Evolutionary conservation across 2,797 vertebrate genomes (phyloP).

Genomic region (Agapornis canus): DNA sequence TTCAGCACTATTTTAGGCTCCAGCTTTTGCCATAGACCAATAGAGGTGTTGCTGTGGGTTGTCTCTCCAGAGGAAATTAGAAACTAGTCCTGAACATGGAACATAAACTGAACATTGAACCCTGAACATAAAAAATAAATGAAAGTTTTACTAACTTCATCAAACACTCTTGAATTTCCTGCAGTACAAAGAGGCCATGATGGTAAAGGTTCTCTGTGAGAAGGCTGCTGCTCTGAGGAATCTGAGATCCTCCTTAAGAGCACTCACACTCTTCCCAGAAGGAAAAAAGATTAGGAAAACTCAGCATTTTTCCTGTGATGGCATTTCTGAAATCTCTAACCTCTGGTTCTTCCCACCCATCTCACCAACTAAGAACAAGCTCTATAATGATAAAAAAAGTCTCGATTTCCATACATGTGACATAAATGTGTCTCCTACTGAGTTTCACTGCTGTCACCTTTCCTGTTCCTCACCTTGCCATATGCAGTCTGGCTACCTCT

Average conservation of each 20-base stretch:
- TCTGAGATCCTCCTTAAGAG: background rate
- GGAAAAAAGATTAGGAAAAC: background rate
- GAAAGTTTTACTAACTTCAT: background rate
- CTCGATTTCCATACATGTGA: background rate
- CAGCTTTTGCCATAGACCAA: background rate
- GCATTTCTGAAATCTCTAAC: background rate
- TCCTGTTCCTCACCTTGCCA: background rate
- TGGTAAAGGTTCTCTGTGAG: background rate
- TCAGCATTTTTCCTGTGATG: background rate
- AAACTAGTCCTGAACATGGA: background rate
- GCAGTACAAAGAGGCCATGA: fast-evolving
- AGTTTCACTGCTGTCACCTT: background rate
- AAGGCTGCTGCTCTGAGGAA: background rate
- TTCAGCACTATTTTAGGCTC: background rate
- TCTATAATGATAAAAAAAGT: background rate
- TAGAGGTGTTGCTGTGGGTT: background rate
- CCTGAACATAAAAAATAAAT: background rate
- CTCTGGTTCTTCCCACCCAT: background rate
- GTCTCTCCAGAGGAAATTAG: background rate
- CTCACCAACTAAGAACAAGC: background rate
- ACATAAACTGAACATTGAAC: background rate
- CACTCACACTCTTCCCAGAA: background rate
- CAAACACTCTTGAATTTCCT: background rate
- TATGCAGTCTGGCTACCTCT: background rate
- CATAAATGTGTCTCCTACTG: background rate